phyloP scores from a whole-genome alignment of 2,113 vertebrate genomes.

The Trochalopteron elliotii region DNA sequence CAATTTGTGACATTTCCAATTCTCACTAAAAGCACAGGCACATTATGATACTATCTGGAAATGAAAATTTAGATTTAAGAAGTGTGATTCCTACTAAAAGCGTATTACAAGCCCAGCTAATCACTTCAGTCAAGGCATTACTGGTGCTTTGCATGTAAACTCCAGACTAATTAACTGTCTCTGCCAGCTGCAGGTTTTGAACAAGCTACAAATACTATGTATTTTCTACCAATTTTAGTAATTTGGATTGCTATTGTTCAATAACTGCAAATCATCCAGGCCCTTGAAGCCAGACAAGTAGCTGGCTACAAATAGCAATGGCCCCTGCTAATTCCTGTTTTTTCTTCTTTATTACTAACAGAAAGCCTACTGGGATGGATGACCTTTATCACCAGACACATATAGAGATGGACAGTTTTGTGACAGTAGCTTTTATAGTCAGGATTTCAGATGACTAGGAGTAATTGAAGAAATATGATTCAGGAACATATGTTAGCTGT shows the following conservation, averaged over 20 bases:
- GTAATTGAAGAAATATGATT: neutral
- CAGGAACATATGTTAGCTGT: neutral
- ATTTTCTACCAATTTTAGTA: conserved; percentile 18
- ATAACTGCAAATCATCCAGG: neutral
- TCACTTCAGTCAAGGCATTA: neutral
- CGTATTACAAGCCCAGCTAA: neutral
- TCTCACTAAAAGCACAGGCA: neutral
- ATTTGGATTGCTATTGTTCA: neutral
- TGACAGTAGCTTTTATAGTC: neutral
- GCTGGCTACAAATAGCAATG: neutral
- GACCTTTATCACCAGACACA: neutral
- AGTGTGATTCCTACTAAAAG: neutral
- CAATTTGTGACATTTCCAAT: neutral
- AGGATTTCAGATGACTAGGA: neutral
- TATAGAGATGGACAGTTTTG: neutral
- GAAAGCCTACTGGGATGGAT: neutral
- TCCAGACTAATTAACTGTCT: neutral
- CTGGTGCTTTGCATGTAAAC: neutral
- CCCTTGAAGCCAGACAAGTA: neutral
- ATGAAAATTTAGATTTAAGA: neutral
- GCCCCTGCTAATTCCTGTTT: neutral
- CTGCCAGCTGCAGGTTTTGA: conserved; percentile 7
- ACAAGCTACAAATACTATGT: neutral
- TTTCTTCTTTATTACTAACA: neutral
- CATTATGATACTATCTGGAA: neutral